Evolutionary conservation across 2,888 invertebrate genomes (phyloP).

Genomic region (Odontocerum albicorne): DNA sequence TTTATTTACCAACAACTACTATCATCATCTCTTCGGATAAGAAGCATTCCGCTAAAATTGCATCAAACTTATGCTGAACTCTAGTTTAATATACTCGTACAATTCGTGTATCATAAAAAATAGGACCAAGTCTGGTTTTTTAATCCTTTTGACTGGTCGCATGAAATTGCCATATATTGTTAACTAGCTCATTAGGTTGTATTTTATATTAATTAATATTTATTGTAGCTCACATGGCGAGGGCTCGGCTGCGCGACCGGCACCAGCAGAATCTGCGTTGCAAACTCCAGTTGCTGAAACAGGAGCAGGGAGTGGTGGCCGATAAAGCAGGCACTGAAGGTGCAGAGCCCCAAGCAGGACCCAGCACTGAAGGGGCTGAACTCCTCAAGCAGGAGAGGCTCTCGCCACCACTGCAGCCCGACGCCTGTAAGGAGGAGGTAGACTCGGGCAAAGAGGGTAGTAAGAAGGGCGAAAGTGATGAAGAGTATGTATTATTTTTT

Average conservation of each 20-base stretch:
- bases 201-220: not conserved
- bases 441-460: conserved; percentile 42
- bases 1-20: too few relatives aligned
- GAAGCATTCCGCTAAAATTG: too few relatives aligned
- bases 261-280: conserved; percentile 88
- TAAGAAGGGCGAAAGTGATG: conserved; percentile 43
- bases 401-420: not conserved
- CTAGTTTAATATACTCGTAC: too few relatives aligned
- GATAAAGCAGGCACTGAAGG: conserved; percentile 34
- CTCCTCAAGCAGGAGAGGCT: conserved; percentile 26
- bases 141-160: too few relatives aligned
- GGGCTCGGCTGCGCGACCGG: conserved; percentile 86
- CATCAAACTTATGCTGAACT: too few relatives aligned
- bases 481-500: conserved; percentile 40
- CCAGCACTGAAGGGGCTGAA: conserved; percentile 5
- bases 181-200: not conserved
- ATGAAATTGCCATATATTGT: not conserved
- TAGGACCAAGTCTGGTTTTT: too few relatives aligned
- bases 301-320: conserved; percentile 74
- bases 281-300: conserved; percentile 88
- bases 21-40: too few relatives aligned
- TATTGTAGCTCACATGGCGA: conserved; percentile 82
- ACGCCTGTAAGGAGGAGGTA: not conserved
- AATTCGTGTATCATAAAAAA: too few relatives aligned
- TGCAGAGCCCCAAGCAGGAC: conserved; percentile 2